Conservation (phyloP, 2,888 invertebrate genomes). For the Julus scandinavius region DNA sequence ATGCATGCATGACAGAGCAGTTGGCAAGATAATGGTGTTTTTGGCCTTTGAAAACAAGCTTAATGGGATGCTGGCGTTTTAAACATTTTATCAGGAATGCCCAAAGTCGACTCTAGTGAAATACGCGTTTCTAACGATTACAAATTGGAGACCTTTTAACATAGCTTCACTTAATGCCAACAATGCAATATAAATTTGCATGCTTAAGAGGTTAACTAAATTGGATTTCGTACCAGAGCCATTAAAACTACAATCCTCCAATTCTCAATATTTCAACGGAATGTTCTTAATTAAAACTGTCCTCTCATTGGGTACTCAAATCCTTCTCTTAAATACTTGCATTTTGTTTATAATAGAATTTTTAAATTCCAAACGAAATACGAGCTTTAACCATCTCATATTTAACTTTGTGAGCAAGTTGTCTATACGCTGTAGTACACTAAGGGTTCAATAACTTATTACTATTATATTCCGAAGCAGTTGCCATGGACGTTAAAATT, state of each 20-base stretch:
- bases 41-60: neutral
- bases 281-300: neutral
- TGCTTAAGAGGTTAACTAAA: neutral
- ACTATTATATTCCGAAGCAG: conserved; percentile 2
- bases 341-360: neutral
- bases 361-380: neutral
- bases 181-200: neutral
- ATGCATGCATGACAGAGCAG: conserved; percentile 14
- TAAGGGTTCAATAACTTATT: neutral
- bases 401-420: neutral
- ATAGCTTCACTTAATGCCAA: neutral
- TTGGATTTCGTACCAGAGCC: neutral
- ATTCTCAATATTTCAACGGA: neutral
- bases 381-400: neutral
- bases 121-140: neutral
- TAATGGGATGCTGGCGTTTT: neutral
- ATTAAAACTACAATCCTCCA: neutral
- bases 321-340: no score
- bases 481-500: neutral
- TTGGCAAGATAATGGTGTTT: conserved; percentile 13
- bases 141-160: neutral
- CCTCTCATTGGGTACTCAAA: neutral
- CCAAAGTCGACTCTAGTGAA: neutral
- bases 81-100: neutral
- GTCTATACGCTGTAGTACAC: neutral